Percentiles rank a stretch among this genome's conserved stretches.
Evolutionary conservation across 2,113 vertebrate genomes (phyloP).

Genomic region (Callopanchax toddi): DNA sequence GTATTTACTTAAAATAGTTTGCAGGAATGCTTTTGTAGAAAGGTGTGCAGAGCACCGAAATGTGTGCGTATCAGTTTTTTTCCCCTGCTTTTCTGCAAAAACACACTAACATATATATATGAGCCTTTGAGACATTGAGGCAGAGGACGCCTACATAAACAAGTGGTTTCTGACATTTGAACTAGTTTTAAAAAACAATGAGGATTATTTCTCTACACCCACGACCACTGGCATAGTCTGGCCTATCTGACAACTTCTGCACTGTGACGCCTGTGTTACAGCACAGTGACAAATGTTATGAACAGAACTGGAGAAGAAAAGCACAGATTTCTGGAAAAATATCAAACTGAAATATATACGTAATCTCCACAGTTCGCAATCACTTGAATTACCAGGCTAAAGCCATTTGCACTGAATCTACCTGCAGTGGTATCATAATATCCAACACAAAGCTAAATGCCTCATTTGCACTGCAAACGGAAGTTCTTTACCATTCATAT

Average conservation of each 20-base stretch:
- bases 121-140: slow-evolving; percentile 48
- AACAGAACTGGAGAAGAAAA: slow-evolving; percentile 56
- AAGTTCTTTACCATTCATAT: slow-evolving; percentile 29
- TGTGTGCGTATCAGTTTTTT: background rate
- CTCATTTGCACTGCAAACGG: slow-evolving; percentile 5
- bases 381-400: slow-evolving; percentile 20
- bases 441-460: slow-evolving; percentile 15
- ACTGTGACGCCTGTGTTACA: slow-evolving; percentile 58
- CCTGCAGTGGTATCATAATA: slow-evolving; percentile 13
- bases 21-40: slow-evolving; percentile 19
- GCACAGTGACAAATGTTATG: slow-evolving; percentile 53
- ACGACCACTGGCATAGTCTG: slow-evolving; percentile 65
- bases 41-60: slow-evolving; percentile 3
- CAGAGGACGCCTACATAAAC: slow-evolving; percentile 66
- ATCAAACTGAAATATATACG: slow-evolving; percentile 33
- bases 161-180: slow-evolving; percentile 71
- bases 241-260: slow-evolving; percentile 68
- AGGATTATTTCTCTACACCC: slow-evolving; percentile 70
- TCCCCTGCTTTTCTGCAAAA: background rate
- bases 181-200: slow-evolving; percentile 71
- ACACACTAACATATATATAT: slow-evolving; percentile 15
- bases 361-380: slow-evolving; percentile 46
- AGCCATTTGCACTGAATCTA: slow-evolving; percentile 29
- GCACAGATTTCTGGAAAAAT: slow-evolving; percentile 34
- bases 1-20: slow-evolving; percentile 7